Percentiles rank a stretch among this genome's conserved stretches.
Conservation (phyloP, 64 coral and sea anemone species). For the Platygyra sinensis region DNA sequence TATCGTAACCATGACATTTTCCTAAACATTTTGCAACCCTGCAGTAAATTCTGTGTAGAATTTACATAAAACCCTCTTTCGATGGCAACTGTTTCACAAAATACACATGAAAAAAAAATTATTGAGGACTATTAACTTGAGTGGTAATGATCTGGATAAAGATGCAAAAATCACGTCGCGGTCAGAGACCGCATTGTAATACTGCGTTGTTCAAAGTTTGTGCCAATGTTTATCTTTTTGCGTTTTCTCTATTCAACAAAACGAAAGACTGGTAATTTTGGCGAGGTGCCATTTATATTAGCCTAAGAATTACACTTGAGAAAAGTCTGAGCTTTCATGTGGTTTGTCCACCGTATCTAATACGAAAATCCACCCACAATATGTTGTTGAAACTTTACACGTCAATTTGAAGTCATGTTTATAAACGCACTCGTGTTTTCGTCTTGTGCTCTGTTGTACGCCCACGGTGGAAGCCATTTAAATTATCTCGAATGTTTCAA, state of each 20-base stretch:
- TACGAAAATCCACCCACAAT: background rate
- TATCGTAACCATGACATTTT: conserved; percentile 11
- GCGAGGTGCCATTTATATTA: background rate
- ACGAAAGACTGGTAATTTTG: background rate
- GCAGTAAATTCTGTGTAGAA: too few species aligned
- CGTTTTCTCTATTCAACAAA: background rate
- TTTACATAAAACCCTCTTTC: background rate
- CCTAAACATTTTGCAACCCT: conserved; percentile 1
- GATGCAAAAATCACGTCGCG: background rate
- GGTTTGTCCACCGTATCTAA: background rate
- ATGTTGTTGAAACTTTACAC: background rate
- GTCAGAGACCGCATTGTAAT: background rate
- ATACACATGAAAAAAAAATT: background rate
- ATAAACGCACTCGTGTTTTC: background rate
- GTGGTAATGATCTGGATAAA: too few species aligned
- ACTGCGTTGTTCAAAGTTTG: background rate
- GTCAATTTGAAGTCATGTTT: background rate
- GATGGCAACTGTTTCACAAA: too few species aligned
- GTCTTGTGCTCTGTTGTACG: background rate
- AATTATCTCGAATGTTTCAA: background rate
- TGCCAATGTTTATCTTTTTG: background rate
- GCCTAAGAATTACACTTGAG: background rate
- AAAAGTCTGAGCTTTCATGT: background rate
- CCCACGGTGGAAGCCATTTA: background rate
- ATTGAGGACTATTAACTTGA: background rate